Evolutionary conservation across 2,113 vertebrate species (phyloP), one percentile per base, ranked within the genome.

Genomic region (Pedionomus torquatus): DNA sequence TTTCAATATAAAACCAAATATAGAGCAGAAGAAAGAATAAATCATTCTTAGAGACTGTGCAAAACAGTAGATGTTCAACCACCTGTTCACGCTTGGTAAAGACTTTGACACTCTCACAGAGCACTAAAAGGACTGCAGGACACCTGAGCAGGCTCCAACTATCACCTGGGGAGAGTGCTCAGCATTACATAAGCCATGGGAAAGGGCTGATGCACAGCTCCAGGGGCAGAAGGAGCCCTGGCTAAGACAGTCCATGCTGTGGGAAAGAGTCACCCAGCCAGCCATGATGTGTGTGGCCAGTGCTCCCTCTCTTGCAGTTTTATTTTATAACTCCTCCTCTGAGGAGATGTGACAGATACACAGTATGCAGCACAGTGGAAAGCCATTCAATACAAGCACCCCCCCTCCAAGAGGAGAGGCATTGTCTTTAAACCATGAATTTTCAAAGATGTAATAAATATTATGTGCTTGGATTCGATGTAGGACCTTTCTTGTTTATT

Each of bases 351-450:
- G 48, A 37, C 16, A 58, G 23, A 30, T 19, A 20, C 4, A 5
- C 13, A 48, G 33, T 25, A 26, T 35, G 37, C 49, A 66, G 60
- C 49, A 48, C 10, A 39, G 21, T 23, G 23, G 33, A 79, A 82
- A 89, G 41, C 15, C 18, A 3, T 11, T 70, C n/a, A 68, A 13
- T 21, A 15, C 54, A 65, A 84, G 20, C 19, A 0, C 30, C 2
- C 1, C 0, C 0, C 33, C 4, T 9, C 20, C 43, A 61, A 26
- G 9, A 66, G 52, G 13, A 39, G 66, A 71, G 9, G 10, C 26
- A 61, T 4, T 1, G 0, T 14, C 33, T 93, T 91, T 75, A 91
- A 84, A 33, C 2, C 5, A 17, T 19, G 31, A 66, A 28, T 46
- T 85, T 80, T 77, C 44, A 76, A 71, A 93, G n/a, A 28, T 20